Conservation (phyloP, 2,113 vertebrate genomes). For the Hoplias malabaricus region DNA sequence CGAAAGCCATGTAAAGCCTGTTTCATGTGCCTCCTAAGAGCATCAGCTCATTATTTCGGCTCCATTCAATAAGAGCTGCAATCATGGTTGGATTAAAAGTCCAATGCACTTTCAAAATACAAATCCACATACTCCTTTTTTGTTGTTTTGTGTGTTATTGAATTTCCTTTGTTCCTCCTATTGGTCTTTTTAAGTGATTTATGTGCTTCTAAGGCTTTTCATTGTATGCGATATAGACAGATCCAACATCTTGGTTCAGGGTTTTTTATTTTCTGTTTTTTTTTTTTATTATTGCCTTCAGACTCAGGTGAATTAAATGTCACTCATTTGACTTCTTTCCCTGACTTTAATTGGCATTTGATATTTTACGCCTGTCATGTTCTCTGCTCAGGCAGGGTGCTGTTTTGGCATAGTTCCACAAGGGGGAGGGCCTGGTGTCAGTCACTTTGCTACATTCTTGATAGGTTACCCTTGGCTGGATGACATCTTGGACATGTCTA, state of each 20-base stretch:
- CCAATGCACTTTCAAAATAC: background rate
- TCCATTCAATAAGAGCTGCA: background rate
- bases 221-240: background rate
- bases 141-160: background rate
- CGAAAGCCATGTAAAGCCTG: slow-evolving; percentile 7
- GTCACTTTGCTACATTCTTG: slow-evolving; percentile 68
- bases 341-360: slow-evolving; percentile 70
- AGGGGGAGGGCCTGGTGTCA: slow-evolving; percentile 54
- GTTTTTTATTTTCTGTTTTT: slow-evolving; percentile 27
- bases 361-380: slow-evolving; percentile 73
- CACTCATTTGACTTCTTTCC: slow-evolving; percentile 63
- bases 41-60: slow-evolving; percentile 16
- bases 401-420: slow-evolving; percentile 58
- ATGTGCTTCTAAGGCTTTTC: background rate
- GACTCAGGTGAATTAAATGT: slow-evolving; percentile 68
- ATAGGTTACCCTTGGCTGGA: slow-evolving; percentile 62
- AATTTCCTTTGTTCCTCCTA: background rate
- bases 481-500: slow-evolving; percentile 51
- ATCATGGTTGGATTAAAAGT: background rate
- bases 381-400: slow-evolving; percentile 61
- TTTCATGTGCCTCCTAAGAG: slow-evolving; percentile 20
- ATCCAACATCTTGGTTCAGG: slow-evolving; percentile 32
- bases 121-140: background rate
- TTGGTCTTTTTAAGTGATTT: background rate
- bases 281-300: slow-evolving; percentile 37